Evolutionary conservation across 2,888 invertebrate genomes (phyloP), one percentile per base, ranked within the genome.

Genomic region (Pammene fasciana): DNA sequence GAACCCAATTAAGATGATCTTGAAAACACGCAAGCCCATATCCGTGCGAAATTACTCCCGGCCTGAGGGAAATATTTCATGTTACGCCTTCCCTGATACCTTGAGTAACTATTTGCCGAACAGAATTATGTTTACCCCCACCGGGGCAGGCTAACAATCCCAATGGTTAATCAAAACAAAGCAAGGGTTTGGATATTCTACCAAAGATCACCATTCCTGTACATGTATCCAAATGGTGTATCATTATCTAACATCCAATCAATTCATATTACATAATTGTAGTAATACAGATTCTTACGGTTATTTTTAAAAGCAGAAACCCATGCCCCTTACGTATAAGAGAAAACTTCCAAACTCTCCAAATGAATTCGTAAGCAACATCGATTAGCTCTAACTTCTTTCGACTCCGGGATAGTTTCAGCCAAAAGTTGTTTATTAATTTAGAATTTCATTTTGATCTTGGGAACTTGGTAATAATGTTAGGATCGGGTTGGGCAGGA

Each of bases 101-200:
- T 60, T 65, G 14, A 45, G 65, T 65, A 70, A 70, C 68, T 68
- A 68, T 68, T 70, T 70, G 70, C 70, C 45, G 16, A 70, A 26
- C 48, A 71, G 75, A 79, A 83, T 81, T 78, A 79, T 80, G 79
- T 80, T 78, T 79, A 75, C 75, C 75, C 75, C 78, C 78, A 76
- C 72, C 73, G 71, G 71, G 71, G 71, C 71, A 71, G 72, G 71
- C 73, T 75, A 74, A 76, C 75, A 74, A 74, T 73, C 71, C 65
- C 71, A 65, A 66, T 72, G 72, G 75, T 76, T 75, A 77, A 78
- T 78, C 78, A 77, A 73, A 78, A 77, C 75, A 78, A 77, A 74
- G 56, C 64, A 67, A 57, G 34, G 50, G 56, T 26, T 48, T 7
- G 14, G 43, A n/a, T 62, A 52, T 62, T 62, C n/a, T 52, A 62